Percentiles rank a stretch among this genome's conserved stretches.
Conservation (phyloP, 1,140 invertebrate genomes). For the Mamestra configurata region DNA sequence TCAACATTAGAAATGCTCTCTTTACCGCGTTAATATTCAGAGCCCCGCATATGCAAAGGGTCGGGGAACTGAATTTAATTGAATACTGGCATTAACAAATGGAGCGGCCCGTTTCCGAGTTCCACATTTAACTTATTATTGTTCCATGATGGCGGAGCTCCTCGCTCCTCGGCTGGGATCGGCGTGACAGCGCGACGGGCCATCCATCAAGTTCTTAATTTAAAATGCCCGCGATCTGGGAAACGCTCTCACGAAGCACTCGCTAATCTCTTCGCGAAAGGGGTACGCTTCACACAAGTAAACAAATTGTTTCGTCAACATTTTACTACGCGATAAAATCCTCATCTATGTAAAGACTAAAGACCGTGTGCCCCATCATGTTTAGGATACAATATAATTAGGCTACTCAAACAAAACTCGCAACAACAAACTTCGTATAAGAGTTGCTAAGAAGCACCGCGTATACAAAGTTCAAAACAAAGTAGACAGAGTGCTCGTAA, state of each 20-base stretch:
- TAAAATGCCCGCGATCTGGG: constrained; percentile 85
- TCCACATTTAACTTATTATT: constrained; percentile 86
- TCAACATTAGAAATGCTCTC: constrained; percentile 55
- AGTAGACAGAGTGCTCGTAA: constrained; percentile 83
- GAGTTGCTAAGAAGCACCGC: constrained; percentile 68
- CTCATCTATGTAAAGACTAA: constrained; percentile 69
- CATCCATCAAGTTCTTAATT: constrained; percentile 87
- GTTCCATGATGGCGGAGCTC: constrained; percentile 73
- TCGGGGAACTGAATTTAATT: constrained; percentile 85
- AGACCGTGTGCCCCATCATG: constrained; percentile 56
- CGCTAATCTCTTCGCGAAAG: constrained; percentile 76
- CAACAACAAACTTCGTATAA: constrained; percentile 75
- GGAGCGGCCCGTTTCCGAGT: constrained; percentile 83
- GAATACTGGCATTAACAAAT: constrained; percentile 86
- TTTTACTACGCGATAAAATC: constrained; percentile 71
- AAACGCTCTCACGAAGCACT: constrained; percentile 72
- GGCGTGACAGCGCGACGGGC: constrained; percentile 81
- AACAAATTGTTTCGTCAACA: constrained; percentile 73
- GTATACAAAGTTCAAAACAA: constrained; percentile 80
- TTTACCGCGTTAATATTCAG: constrained; percentile 74
- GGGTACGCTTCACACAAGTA: constrained; percentile 60
- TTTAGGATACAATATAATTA: constrained; percentile 66
- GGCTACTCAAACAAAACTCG: constrained; percentile 68
- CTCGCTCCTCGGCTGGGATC: constrained; percentile 71
- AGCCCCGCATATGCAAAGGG: constrained; percentile 78